A percentile compares a stretch with the other conserved stretches of the same genome.
These are phyloP conservation scores for Mormoops blainvillei DNA, from an alignment of 2,113 vertebrate genomes.

Conservation along the genomic window DNA sequence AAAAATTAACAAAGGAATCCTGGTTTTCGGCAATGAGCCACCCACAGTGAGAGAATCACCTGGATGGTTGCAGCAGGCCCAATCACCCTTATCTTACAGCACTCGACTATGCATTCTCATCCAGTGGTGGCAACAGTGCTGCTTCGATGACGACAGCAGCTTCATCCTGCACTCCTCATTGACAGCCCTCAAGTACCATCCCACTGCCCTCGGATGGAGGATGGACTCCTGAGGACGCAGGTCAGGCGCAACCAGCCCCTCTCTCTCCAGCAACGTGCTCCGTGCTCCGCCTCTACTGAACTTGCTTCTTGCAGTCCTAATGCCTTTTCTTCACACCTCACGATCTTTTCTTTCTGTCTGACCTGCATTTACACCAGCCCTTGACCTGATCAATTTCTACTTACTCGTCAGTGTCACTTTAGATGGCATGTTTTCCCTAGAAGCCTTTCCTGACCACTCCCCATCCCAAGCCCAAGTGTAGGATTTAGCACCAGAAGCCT, in stretches of 20 bases:
- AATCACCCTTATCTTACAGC: neutral
- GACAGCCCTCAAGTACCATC: neutral
- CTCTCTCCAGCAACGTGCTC: neutral
- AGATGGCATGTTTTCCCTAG: neutral
- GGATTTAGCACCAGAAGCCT: neutral
- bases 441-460: neutral
- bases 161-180: rapidly evolving
- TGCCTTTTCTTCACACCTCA: neutral
- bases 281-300: rapidly evolving
- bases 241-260: neutral
- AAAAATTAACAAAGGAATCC: slow-evolving; percentile 47
- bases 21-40: neutral
- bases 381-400: neutral
- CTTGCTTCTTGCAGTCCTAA: neutral
- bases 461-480: too few relatives aligned
- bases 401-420: neutral
- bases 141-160: neutral
- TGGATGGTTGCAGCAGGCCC: neutral
- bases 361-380: neutral
- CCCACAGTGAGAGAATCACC: neutral
- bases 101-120: neutral
- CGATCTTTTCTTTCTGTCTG: neutral
- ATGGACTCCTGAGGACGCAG: neutral
- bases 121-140: rapidly evolving
- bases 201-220: neutral